These are phyloP conservation scores for Melanostoma mellinum DNA, from an alignment of 2,888 invertebrate genomes.

Conservation along the genomic window DNA sequence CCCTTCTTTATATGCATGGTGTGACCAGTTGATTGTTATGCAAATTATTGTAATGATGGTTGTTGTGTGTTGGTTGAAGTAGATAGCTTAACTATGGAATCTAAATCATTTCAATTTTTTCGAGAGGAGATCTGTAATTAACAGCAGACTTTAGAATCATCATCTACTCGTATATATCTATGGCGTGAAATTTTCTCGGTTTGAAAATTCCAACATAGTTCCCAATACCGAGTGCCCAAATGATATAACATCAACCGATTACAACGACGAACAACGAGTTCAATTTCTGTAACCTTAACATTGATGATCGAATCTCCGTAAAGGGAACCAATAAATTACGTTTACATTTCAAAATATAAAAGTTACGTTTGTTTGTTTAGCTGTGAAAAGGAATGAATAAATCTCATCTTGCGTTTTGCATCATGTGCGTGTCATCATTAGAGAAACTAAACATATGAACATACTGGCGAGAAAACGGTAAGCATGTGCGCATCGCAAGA, in stretches of 20 bases:
- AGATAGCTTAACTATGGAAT: constrained; percentile 58
- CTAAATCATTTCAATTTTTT: constrained; percentile 60
- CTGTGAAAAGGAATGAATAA: not conserved
- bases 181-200: constrained; percentile 12
- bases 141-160: constrained; percentile 28
- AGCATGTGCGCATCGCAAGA: constrained; percentile 15
- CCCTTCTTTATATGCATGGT: constrained; percentile 37
- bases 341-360: constrained; percentile 20
- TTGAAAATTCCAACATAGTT: not conserved
- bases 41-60: constrained; percentile 54
- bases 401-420: not conserved
- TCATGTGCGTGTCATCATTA: not conserved
- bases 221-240: not conserved
- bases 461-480: constrained; percentile 26
- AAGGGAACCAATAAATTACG: constrained; percentile 28
- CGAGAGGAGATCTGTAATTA: constrained; percentile 56
- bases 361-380: constrained; percentile 15
- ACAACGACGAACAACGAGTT: constrained; percentile 26
- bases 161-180: constrained; percentile 6
- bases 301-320: constrained; percentile 47
- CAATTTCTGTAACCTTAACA: constrained; percentile 65
- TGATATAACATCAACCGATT: constrained; percentile 46
- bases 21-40: constrained; percentile 65
- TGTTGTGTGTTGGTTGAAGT: constrained; percentile 33
- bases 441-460: constrained; percentile 20